These are phyloP conservation scores for Anoncus sp. DNA, from an alignment of 2,888 invertebrate species.

Conservation along the genomic window DNA sequence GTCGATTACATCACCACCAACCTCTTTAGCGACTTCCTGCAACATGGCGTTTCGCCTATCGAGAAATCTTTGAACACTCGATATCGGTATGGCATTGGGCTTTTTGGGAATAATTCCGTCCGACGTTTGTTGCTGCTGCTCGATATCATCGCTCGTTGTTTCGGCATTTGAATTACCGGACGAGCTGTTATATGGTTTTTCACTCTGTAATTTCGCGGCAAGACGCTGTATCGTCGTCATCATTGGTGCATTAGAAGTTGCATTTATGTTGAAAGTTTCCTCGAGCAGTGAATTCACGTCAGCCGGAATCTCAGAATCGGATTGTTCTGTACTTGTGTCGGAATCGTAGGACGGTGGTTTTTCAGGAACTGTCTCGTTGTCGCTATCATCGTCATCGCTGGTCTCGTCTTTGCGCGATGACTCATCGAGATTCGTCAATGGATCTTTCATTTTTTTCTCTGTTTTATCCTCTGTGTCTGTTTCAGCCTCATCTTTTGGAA, in stretches of 20 bases:
- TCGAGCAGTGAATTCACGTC: slow-evolving; percentile 78
- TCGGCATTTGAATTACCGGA: slow-evolving; percentile 30
- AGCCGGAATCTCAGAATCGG: slow-evolving; percentile 74
- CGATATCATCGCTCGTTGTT: slow-evolving; percentile 21
- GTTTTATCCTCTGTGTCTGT: slow-evolving; percentile 61
- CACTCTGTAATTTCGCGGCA: slow-evolving; percentile 78
- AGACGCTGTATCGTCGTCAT: slow-evolving; percentile 80
- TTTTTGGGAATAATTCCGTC: slow-evolving; percentile 66
- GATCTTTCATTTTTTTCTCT: slow-evolving; percentile 72
- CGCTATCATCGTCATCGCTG: slow-evolving; percentile 72
- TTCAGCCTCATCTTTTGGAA: slow-evolving; percentile 33
- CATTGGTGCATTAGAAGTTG: slow-evolving; percentile 76
- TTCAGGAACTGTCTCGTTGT: slow-evolving; percentile 63
- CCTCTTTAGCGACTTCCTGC: slow-evolving; percentile 70
- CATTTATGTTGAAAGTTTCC: slow-evolving; percentile 73
- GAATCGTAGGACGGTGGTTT: slow-evolving; percentile 69
- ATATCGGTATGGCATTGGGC: slow-evolving; percentile 69
- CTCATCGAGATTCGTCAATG: slow-evolving; percentile 67
- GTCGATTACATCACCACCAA: slow-evolving; percentile 16
- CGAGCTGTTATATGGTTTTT: slow-evolving; percentile 66
- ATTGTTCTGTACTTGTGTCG: slow-evolving; percentile 77
- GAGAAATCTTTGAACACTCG: slow-evolving; percentile 60
- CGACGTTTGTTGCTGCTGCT: slow-evolving; percentile 10
- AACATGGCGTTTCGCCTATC: slow-evolving; percentile 55
- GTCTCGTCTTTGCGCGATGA: slow-evolving; percentile 61